Evolutionary conservation across 2,113 vertebrate genomes (phyloP).

Genomic region (Pygoscelis antarcticus): DNA sequence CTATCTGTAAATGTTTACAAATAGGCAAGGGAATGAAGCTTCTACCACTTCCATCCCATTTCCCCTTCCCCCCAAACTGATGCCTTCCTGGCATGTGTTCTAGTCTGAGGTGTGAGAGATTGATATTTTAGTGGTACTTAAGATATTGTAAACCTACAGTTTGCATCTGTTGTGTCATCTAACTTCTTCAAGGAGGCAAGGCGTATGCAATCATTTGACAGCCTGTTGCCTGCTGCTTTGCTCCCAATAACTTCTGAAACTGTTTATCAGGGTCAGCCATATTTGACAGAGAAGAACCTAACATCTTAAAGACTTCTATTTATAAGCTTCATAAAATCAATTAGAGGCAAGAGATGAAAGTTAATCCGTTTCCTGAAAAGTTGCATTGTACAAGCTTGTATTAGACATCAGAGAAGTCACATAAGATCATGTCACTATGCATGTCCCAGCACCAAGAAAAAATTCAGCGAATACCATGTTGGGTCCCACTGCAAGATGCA

Average conservation of each 20-base stretch:
- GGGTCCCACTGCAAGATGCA: neutral
- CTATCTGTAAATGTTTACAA: neutral
- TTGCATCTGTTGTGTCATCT: neutral
- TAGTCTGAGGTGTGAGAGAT: neutral
- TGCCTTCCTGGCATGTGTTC: neutral
- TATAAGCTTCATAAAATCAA: neutral
- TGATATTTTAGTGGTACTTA: neutral
- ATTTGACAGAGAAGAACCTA: neutral
- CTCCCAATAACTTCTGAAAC: neutral
- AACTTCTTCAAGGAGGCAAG: neutral
- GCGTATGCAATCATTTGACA: fast-evolving
- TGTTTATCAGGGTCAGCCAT: neutral
- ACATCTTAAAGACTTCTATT: neutral
- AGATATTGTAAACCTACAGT: neutral
- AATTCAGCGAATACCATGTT: neutral
- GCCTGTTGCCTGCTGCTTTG: neutral
- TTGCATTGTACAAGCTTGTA: neutral
- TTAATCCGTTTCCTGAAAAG: neutral
- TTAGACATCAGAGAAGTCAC: neutral
- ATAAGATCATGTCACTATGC: neutral
- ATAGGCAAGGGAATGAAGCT: neutral
- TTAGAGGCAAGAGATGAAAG: neutral
- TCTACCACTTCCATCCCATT: neutral
- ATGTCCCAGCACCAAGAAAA: neutral
- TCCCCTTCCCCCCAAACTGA: neutral